Base-by-base conservation (phyloP, 2,888 invertebrate species). In the Epirrita christyi region DNA sequence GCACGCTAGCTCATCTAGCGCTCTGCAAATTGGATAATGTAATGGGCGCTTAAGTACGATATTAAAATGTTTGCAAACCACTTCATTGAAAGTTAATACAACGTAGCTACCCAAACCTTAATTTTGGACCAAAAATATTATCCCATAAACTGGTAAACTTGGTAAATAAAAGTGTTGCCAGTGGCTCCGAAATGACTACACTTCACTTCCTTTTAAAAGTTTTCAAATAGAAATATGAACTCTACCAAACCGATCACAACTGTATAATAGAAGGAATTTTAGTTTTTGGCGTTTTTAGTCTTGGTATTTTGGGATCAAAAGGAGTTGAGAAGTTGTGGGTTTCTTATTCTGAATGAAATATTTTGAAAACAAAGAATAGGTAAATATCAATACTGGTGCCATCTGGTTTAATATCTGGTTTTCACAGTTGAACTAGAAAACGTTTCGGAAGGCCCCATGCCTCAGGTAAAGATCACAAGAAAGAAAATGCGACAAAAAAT, bases 211-310 rank as follows among this genome's bases (percentile, higher is more conserved):
- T 34, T 44, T 32, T 53, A 27, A 11, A 53, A 53, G 53, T 53
- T 53, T 27, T 27, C 32, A 10, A 41, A 46, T 53, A 53, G 45
- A 53, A 53, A 37, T 40, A 14, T 36, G 44, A 51, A 43, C 13
- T 11, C 38, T 34, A 11, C 14, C 2, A 15, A 40, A 45, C 21
- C 32, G 32, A 43, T 43, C 51, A 8, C 44, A 44, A 51, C 45
- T 45, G 32, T 46, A 41, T 21, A 53, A 53, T 46, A 15, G 44
- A 6, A 9, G 3, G 5, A 40, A 15, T 45, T 50, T 52, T 14
- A 6, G 21, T 37, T 43, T 43, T 21, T 8, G 7, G 14, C 9
- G 28, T 48, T 36, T 43, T 9, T n/a, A 38, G 37, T 44, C 44
- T 9, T 40, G 44, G 43, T 51, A 36, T 43, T 28, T 51, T 32